Conservation (phyloP, 2,888 invertebrate genomes). For the Leucophora obtusa region DNA sequence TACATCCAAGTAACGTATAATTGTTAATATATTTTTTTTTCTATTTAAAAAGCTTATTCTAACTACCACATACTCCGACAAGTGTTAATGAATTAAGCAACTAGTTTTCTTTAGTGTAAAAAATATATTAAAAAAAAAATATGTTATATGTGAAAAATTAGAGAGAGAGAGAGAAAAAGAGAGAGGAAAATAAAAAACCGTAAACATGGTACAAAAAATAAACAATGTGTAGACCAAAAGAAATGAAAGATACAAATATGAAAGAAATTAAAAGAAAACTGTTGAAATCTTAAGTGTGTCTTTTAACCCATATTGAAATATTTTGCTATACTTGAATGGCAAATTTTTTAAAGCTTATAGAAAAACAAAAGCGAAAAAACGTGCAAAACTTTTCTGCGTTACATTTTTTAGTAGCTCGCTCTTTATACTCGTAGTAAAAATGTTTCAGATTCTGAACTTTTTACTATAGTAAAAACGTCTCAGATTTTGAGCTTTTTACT, state of each 20-base stretch:
- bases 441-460: too few species aligned
- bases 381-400: too few species aligned
- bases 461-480: not conserved
- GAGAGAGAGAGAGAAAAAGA: not conserved
- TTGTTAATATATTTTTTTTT: not conserved
- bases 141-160: not conserved
- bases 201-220: not conserved
- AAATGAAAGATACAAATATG: not conserved
- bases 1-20: not conserved
- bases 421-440: too few species aligned
- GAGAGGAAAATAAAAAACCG: not conserved
- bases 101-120: slow-evolving; percentile 1
- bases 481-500: not conserved
- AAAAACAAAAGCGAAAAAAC: too few species aligned
- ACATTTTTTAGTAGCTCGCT: too few species aligned
- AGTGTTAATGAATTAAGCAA: slow-evolving; percentile 55
- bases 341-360: too few species aligned
- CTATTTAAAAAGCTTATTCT: not conserved
- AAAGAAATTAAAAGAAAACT: slow-evolving; percentile 1
- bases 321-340: not conserved
- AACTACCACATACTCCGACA: not conserved
- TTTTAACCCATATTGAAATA: not conserved
- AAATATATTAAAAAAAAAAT: not conserved
- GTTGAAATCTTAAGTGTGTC: not conserved
- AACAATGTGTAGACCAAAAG: not conserved